Evolutionary conservation across 1,140 invertebrate species (phyloP).

Genomic region (Drosophila kanapiae): DNA sequence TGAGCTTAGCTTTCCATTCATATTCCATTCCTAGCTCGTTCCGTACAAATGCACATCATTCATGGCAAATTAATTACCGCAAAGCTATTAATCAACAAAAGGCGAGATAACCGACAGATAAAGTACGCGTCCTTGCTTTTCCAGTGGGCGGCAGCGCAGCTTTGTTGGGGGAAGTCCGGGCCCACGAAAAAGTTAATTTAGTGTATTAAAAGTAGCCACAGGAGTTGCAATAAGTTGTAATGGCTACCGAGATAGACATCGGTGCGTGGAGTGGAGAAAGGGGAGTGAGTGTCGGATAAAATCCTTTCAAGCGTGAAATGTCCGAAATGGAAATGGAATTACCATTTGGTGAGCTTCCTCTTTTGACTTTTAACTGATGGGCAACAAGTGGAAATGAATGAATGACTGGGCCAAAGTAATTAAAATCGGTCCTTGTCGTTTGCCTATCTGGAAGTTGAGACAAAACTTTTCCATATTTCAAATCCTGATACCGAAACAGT

Average conservation of each 20-base stretch:
- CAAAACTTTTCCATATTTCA: constrained; percentile 57
- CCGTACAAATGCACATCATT: constrained; percentile 57
- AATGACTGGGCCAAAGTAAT: constrained; percentile 61
- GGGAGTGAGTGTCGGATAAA: constrained; percentile 9
- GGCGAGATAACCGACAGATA: constrained; percentile 72
- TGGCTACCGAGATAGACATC: constrained; percentile 68
- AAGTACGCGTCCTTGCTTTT: constrained; percentile 50
- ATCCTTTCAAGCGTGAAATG: constrained; percentile 71
- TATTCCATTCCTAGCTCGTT: constrained; percentile 13
- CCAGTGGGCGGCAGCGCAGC: constrained; percentile 26
- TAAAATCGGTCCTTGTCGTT: constrained; percentile 52
- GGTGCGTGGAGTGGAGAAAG: neutral
- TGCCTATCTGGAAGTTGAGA: constrained; percentile 22
- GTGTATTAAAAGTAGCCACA: constrained; percentile 79
- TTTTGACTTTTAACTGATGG: constrained; percentile 71
- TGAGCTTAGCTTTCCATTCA: constrained; percentile 9
- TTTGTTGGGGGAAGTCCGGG: neutral
- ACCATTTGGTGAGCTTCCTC: constrained; percentile 46
- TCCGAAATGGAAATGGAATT: constrained; percentile 67
- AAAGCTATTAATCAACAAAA: constrained; percentile 75
- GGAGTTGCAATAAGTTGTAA: constrained; percentile 72
- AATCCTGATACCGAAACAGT: constrained; percentile 50
- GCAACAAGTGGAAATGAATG: constrained; percentile 73
- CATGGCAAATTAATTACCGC: constrained; percentile 76
- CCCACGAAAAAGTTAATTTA: constrained; percentile 71